Conservation (phyloP, 2,797 vertebrate species). For the Myotis pilosus region DNA sequence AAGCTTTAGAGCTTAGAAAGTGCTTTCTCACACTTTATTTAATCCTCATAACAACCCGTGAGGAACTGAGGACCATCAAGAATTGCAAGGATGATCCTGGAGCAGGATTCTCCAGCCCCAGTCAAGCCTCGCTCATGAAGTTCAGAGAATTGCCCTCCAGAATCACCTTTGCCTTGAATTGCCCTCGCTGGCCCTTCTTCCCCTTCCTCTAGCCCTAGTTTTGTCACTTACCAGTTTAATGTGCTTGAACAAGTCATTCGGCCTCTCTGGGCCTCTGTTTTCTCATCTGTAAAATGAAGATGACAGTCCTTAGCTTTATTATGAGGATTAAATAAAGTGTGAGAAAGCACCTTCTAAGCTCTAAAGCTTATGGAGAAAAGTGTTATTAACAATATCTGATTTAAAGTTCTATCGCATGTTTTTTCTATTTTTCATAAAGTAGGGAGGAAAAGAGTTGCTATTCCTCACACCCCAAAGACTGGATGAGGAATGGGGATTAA, state of each 20-base stretch:
- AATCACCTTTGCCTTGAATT: background rate
- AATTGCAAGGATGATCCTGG: too few relatives aligned
- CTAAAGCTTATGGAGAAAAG: background rate
- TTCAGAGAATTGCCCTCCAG: background rate
- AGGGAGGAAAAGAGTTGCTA: background rate
- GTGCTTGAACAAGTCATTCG: background rate
- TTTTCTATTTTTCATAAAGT: conserved; percentile 17
- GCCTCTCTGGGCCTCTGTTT: background rate
- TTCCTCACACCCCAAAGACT: background rate
- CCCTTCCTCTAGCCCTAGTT: background rate
- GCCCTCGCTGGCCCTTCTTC: background rate
- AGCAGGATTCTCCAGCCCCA: too few relatives aligned
- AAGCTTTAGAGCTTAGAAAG: too few relatives aligned
- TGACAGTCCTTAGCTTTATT: background rate
- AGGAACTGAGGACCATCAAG: too few relatives aligned
- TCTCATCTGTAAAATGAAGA: background rate
- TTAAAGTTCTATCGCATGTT: background rate
- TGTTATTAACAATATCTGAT: background rate
- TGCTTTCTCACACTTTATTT: too few relatives aligned
- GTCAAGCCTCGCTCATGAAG: too few relatives aligned
- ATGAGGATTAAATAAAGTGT: background rate
- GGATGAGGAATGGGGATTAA: background rate
- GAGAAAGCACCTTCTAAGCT: background rate
- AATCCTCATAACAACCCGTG: too few relatives aligned
- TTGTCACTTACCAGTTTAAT: background rate